Evolutionary conservation across 2,797 vertebrate species (phyloP), one percentile per base, ranked within the genome.

Genomic region (Malurus leucopterus): DNA sequence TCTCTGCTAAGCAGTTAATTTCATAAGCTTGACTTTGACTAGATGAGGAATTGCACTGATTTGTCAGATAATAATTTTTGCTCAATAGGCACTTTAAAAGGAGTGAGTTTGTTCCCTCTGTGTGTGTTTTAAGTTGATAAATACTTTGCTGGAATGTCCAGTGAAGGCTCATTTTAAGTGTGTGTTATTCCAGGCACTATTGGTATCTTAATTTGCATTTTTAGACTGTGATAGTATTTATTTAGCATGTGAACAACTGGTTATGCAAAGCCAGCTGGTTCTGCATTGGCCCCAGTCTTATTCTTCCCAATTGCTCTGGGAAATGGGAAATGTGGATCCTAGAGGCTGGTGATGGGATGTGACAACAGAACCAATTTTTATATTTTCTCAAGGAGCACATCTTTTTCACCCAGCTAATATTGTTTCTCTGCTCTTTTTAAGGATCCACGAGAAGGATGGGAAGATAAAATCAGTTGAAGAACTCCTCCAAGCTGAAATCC

Each of bases 361-460:
- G 34, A 10, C 8, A 54, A n/a, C 62, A 86, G 64, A 57, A 72
- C 24, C 41, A 49, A 69, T 18, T 40, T 6, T 4, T 27, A 3
- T 50, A 4, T 64, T 62, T 50, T 20, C 69, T 75, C 2, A 9
- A 12, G 6, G 3, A 34, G 8, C 1, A 0, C 19, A 0, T 17
- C 30, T 59, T 74, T 34, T 61, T 41, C 70, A 77, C 3, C 46
- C 19, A 34, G 3, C 22, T 75, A 0, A 67, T 24, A 13, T 4
- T 34, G 10, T 30, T 85, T 51, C 11, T 68, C 21, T 77, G 11
- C 58, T 87, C 40, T 44, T 53, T 80, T 77, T 77, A 93, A 99
- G 99, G 90, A 98, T 99, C 84, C 97, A 98, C 24, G 98, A 98
- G 93, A 99, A 98, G 72, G 98, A 99, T 72, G 97, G 97, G 79